A percentile compares a stretch with the other conserved stretches of the same genome.
Evolutionary conservation across 1,140 invertebrate genomes (phyloP).

Genomic region (Globodera ellingtonae): DNA sequence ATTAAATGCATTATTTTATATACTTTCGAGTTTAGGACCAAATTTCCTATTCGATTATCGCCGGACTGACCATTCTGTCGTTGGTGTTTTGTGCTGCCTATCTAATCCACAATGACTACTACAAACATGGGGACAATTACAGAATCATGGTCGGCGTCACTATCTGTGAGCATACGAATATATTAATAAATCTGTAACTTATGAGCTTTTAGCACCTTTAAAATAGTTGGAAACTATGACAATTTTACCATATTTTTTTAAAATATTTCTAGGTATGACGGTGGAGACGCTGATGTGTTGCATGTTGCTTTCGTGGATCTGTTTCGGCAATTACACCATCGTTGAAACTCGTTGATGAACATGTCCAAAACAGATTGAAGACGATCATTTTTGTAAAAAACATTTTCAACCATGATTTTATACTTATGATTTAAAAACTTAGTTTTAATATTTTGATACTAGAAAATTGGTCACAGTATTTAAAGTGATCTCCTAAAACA

Average conservation of each 20-base stretch:
- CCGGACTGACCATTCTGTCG: slow-evolving; percentile 40
- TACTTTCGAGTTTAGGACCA: slow-evolving; percentile 32
- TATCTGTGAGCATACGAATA: slow-evolving; percentile 10
- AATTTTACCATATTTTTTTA: neutral
- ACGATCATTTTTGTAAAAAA: no score
- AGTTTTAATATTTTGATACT: no score
- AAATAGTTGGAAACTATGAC: neutral
- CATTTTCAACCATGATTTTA: no score
- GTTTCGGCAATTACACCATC: slow-evolving; percentile 51
- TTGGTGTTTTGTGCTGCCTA: slow-evolving; percentile 45
- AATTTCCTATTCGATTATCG: slow-evolving; percentile 40
- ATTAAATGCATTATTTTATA: neutral
- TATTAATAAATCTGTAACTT: neutral
- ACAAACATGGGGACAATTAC: slow-evolving; percentile 42
- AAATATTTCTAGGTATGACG: slow-evolving; percentile 28
- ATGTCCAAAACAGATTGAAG: no score
- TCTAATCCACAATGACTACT: slow-evolving; percentile 33
- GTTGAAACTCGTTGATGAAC: slow-evolving; percentile 48
- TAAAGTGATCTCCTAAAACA: no score
- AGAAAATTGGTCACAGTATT: no score
- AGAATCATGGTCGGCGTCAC: slow-evolving; percentile 36
- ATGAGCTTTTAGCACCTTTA: neutral
- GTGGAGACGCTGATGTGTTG: slow-evolving; percentile 48
- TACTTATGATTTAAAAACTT: no score
- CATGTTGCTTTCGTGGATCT: slow-evolving; percentile 44